Conservation (phyloP, 2,113 vertebrate species). For the Indicator indicator region DNA sequence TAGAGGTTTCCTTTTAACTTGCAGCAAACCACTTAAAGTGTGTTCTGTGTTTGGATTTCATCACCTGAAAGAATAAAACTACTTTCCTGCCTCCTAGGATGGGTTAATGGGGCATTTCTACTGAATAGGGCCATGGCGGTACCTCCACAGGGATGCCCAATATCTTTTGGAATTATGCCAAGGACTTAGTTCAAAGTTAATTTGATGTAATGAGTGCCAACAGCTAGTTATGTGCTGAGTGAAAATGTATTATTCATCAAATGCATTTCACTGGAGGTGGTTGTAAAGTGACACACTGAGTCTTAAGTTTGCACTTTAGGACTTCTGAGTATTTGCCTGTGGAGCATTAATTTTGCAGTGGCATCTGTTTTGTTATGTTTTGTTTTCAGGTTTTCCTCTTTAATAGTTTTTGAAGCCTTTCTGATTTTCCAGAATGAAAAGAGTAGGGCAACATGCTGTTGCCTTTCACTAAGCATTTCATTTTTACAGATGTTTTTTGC, state of each 20-base stretch:
- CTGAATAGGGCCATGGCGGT: not conserved
- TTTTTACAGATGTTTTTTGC: not conserved
- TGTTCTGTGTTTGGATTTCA: not conserved
- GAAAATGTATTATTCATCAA: constrained; percentile 3
- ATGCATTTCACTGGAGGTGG: not conserved
- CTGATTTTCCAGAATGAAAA: not conserved
- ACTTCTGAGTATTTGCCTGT: not conserved
- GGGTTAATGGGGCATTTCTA: not conserved
- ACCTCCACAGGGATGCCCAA: not conserved
- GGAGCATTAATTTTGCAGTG: not conserved
- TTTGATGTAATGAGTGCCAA: not conserved
- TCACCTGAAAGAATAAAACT: not conserved
- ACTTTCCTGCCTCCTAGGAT: not conserved
- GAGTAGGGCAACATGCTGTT: not conserved
- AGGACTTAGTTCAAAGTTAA: not conserved
- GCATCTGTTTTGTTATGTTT: not conserved
- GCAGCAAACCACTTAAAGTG: not conserved
- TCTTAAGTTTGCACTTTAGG: not conserved
- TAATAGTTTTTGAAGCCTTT: not conserved
- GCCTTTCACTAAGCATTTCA: not conserved
- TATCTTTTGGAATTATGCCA: not conserved
- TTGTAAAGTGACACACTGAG: not conserved
- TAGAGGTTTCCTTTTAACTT: not conserved
- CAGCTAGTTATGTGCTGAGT: not conserved
- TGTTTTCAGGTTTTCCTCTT: not conserved